phyloP scores from a whole-genome alignment of 2,113 vertebrate genomes.

The Mandrillus leucophaeus region DNA sequence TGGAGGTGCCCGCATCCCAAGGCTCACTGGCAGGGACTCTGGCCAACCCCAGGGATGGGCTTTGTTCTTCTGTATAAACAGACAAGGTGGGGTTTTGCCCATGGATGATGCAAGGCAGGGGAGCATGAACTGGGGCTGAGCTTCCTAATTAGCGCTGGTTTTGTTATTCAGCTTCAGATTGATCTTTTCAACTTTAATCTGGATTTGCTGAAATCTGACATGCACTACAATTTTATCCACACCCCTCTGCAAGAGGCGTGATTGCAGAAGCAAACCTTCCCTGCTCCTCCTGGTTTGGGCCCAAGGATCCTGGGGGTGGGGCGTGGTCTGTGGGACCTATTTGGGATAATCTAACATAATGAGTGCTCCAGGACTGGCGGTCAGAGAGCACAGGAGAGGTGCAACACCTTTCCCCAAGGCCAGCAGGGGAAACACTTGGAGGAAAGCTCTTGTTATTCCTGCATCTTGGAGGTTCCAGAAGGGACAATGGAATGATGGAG shows the following conservation, averaged over 20 bases:
- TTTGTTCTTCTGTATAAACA: slow-evolving; percentile 65
- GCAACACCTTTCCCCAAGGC: background rate
- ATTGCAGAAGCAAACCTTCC: background rate
- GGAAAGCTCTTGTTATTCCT: background rate
- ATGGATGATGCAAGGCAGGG: background rate
- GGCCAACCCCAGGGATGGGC: slow-evolving; percentile 22
- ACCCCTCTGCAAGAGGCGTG: background rate
- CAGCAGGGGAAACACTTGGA: background rate
- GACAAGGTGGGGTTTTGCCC: slow-evolving; percentile 53
- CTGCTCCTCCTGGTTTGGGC: background rate
- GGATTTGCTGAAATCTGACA: slow-evolving; percentile 66
- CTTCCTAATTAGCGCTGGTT: slow-evolving; percentile 71
- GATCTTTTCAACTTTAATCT: slow-evolving; percentile 67
- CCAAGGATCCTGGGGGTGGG: background rate
- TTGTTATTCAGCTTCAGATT: slow-evolving; percentile 55
- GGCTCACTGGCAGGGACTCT: background rate
- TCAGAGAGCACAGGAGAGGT: background rate
- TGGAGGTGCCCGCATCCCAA: background rate
- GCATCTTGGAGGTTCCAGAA: background rate
- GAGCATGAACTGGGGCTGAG: slow-evolving; percentile 4
- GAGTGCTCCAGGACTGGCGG: background rate
- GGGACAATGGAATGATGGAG: accelerated
- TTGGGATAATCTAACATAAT: background rate
- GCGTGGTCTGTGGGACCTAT: background rate
- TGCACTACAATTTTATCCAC: slow-evolving; percentile 39